Base-by-base conservation (phyloP, 2,113 vertebrate species). In the Solea solea region DNA sequence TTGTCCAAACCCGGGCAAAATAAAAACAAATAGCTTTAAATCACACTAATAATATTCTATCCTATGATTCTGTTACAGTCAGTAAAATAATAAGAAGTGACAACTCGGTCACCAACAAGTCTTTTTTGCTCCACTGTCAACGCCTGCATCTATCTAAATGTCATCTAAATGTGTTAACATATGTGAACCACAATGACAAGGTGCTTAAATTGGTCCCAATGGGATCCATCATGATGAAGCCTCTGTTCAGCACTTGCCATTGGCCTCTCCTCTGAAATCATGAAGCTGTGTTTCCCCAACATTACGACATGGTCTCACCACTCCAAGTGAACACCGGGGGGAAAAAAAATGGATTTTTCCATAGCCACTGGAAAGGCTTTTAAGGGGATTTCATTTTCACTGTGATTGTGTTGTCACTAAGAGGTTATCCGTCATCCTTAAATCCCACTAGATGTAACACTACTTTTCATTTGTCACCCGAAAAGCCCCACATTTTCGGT, bases 361-460 rank as follows among this genome's bases (percentile, higher is more conserved):
- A 42, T 9, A 44, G 64, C 28, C 45, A 63, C 11, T 27, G 25
- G 34, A 81, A 74, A 67, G 3, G 48, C 76, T 58, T 58, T 45
- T 70, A 82, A 90, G 84, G 85, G 81, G 85, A 88, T 88, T 89
- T 87, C 34, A 4, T 76, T 57, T 39, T 41, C 86, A 86, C 83
- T 79, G 62, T 46, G 66, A 89, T 86, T 88, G 3, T 85, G 79
- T 77, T 78, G 78, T 89, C 64, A 75, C 75, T 70, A 70, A 80
- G 75, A 84, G 88, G 78, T 89, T 76, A 76, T 77, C 57, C 65
- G 64, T 56, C 50, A 73, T 76, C 55, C 72, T 80, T 62, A 90
- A 90, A 91, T 86, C 86, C 86, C 74, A 78, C 80, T 88, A 34
- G 88, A 91, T 85, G 82, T 86, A 89, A 89, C 59, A 52, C 61